These are phyloP conservation scores for Stramonita haemastoma DNA, from an alignment of 2,888 invertebrate genomes.

Conservation along the genomic window DNA sequence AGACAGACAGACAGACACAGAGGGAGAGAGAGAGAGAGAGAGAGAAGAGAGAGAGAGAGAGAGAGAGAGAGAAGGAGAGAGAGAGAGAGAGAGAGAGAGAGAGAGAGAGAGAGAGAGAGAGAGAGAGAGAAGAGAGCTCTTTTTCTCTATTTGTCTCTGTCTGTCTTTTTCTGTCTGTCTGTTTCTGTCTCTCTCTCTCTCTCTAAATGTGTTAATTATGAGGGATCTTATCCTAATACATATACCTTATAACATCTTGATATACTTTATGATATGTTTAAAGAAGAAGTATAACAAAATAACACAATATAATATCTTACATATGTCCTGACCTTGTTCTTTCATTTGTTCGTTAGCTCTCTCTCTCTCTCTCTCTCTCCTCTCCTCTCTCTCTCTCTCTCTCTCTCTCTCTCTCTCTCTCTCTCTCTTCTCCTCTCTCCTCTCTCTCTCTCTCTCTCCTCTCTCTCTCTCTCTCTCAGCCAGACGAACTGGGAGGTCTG, in stretches of 20 bases:
- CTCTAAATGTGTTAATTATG: neutral
- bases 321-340: neutral
- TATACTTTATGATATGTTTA: neutral
- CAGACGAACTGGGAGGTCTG: slow-evolving; percentile 17
- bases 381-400: neutral
- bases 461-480: neutral
- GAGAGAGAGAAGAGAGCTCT: no score
- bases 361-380: neutral
- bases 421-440: neutral
- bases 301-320: neutral
- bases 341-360: neutral
- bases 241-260: neutral
- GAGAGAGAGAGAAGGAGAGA: no score
- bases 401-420: neutral
- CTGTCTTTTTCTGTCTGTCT: neutral
- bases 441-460: neutral
- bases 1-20: no score
- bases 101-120: no score
- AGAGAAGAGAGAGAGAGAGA: no score
- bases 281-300: no score
- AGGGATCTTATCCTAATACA: neutral
- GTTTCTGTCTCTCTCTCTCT: neutral
- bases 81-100: no score
- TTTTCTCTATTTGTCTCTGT: no score
- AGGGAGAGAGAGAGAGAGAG: no score